Base-by-base conservation (phyloP, 2,888 invertebrate species). In the Oscheius sp. region DNA sequence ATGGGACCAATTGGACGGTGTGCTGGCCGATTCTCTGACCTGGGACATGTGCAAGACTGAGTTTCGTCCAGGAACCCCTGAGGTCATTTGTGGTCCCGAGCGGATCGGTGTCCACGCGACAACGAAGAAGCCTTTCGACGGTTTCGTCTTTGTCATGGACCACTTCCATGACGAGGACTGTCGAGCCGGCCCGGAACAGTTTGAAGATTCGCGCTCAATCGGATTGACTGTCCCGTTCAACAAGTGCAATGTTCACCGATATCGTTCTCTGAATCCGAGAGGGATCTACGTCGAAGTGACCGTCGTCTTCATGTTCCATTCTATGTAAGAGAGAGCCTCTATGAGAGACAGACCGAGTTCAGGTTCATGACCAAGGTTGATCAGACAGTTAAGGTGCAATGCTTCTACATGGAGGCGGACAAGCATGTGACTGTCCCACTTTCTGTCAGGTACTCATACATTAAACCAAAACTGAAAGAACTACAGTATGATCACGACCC, bases 391-490 rank as follows among this genome's bases (percentile, higher is more conserved):
- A 88, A 89, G 70, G 84, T 88, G 47, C 87, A 89, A 73, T 89
- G 89, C 68, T 89, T 89, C 76, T 89, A 88, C 75, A 89, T 89
- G 89, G 89, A 89, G 80, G 87, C 89, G 0, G 87, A 89, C 42
- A 89, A 89, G 72, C 84, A 84, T 50, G 89, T 89, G 0, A 81
- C 84, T 2, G 85, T 84, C 3, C 88, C 87, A 1, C 60, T 89
- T 62, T 87, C 87, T 76, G 89, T 89, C 59, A 89, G 88, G 88
- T 86, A n/a, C 2, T 33, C 29, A 33, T 33, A 29, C 21, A 9
- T 29, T 32, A 33, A 21, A 3, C 35, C 48, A 21, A 42, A 32
- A 62, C 35, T 50, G 32, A 21, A 11, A 1, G 21, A 32, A 32
- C 71, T 84, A 7, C 76, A 87, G 87, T 76, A 89, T 88, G 87